Conservation (phyloP, 2,888 invertebrate species). For the Lasius platythorax region DNA sequence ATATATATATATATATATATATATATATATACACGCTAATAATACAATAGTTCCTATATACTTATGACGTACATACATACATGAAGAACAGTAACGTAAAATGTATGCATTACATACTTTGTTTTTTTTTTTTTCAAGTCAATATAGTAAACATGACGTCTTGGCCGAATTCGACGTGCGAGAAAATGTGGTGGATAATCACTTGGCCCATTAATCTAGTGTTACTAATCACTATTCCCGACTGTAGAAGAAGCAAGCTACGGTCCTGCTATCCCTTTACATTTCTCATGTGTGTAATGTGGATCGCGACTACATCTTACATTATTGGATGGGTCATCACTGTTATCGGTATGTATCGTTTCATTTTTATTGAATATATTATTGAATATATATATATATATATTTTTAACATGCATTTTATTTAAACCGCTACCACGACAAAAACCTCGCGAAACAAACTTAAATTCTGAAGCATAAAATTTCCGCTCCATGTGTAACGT, state of each 20-base stretch:
- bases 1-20: not conserved
- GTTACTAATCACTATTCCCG: constrained; percentile 92
- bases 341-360: constrained; percentile 89
- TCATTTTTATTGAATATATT: not conserved
- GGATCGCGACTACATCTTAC: constrained; percentile 94
- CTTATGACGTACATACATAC: not conserved
- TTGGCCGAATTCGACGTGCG: constrained; percentile 87
- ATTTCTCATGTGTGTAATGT: constrained; percentile 93
- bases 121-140: constrained; percentile 62
- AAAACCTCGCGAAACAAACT: not conserved
- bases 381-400: not conserved
- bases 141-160: constrained; percentile 86
- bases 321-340: constrained; percentile 95
- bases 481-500: not conserved
- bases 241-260: constrained; percentile 89
- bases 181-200: constrained; percentile 88
- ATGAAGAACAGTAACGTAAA: not conserved
- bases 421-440: not conserved
- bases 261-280: constrained; percentile 88
- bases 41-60: not conserved
- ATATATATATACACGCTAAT: not conserved
- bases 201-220: constrained; percentile 92
- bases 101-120: not conserved
- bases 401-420: not conserved
- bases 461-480: not conserved